phyloP scores from a whole-genome alignment of 1,140 invertebrate genomes.

The Linepithema humile region DNA sequence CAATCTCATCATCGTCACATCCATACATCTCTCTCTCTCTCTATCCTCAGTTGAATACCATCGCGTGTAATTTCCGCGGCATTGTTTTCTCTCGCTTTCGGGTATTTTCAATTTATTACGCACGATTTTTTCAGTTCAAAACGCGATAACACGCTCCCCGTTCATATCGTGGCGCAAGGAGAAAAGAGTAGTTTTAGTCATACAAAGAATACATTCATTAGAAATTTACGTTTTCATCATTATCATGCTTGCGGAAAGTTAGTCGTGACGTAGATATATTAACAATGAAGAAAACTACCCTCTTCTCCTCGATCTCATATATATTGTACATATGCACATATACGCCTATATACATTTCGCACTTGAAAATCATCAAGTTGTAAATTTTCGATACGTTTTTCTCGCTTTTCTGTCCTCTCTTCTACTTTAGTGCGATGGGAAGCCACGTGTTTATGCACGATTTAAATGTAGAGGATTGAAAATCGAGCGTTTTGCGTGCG shows the following conservation, averaged over 20 bases:
- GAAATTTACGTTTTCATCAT: too few relatives aligned
- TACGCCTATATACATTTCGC: background rate
- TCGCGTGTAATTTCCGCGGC: background rate
- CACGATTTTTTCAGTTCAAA: too few relatives aligned
- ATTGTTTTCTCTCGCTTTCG: background rate
- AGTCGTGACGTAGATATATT: too few relatives aligned
- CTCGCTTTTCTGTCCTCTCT: background rate
- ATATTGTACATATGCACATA: too few relatives aligned
- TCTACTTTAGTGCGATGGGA: constrained; percentile 12
- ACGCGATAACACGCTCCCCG: too few relatives aligned
- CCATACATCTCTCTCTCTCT: background rate
- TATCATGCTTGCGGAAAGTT: too few relatives aligned
- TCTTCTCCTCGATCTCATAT: too few relatives aligned
- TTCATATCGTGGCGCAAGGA: too few relatives aligned
- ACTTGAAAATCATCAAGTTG: background rate
- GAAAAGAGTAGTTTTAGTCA: too few relatives aligned
- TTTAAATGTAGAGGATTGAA: constrained; percentile 18
- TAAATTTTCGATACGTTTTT: constrained; percentile 15
- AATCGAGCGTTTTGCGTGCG: constrained; percentile 27
- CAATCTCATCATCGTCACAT: too few relatives aligned
- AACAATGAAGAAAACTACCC: too few relatives aligned
- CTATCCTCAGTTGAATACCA: background rate
- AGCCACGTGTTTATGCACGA: constrained; percentile 39
- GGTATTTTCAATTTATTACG: background rate
- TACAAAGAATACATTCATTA: too few relatives aligned